Conservation (phyloP, 2,797 vertebrate genomes). For the Bradypodion ventrale region DNA sequence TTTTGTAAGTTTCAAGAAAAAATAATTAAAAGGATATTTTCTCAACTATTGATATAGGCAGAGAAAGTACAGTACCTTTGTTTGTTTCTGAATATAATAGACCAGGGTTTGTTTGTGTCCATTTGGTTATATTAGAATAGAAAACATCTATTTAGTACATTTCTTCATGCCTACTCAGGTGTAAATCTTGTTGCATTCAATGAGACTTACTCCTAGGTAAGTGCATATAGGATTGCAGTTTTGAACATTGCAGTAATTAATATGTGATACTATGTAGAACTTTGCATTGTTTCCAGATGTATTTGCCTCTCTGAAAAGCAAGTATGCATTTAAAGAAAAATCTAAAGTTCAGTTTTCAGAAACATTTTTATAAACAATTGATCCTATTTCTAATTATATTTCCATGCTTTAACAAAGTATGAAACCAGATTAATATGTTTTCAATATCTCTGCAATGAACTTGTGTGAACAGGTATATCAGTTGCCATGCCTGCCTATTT, state of each 20-base stretch:
- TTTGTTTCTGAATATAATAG: neutral
- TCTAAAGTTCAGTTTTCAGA: too few species aligned
- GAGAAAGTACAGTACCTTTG: neutral
- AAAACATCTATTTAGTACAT: neutral
- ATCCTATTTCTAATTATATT: neutral
- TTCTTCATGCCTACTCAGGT: too few species aligned
- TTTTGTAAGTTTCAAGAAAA: neutral
- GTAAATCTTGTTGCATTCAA: too few species aligned
- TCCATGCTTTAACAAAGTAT: neutral
- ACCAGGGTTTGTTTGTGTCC: neutral
- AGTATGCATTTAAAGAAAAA: neutral
- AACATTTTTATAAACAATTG: neutral
- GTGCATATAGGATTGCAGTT: too few species aligned
- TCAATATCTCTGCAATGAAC: neutral
- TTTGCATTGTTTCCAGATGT: neutral
- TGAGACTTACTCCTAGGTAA: too few species aligned
- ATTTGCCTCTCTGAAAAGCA: neutral
- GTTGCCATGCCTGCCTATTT: neutral
- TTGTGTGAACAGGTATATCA: neutral
- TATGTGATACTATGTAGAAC: too few species aligned
- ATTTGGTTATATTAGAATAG: neutral
- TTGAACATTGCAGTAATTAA: too few species aligned
- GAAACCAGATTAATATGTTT: neutral
- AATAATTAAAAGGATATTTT: neutral
- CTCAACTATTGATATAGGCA: neutral